These are phyloP conservation scores for Blastobasis adustella DNA, from an alignment of 2,888 invertebrate species.

Conservation along the genomic window DNA sequence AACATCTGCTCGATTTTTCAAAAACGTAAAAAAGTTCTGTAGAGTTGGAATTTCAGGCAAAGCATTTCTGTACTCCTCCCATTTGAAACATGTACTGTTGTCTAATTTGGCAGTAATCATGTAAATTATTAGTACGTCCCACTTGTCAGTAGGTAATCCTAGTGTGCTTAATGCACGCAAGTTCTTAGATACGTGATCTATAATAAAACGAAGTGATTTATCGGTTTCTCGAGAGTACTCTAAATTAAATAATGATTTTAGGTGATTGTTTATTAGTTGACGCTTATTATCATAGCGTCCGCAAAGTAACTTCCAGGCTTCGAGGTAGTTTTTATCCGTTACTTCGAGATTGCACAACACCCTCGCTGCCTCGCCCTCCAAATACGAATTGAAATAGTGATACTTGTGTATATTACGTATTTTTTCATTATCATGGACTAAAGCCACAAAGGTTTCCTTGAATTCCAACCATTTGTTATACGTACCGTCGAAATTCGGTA, in stretches of 20 bases:
- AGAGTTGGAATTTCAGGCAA: conserved; percentile 4
- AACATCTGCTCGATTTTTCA: conserved; percentile 6
- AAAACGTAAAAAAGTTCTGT: conserved; percentile 5
- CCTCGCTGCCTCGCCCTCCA: conserved; percentile 12
- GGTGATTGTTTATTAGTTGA: too few relatives aligned
- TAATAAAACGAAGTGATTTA: too few relatives aligned
- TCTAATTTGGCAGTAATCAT: conserved; percentile 6
- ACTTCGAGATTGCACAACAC: conserved; percentile 10
- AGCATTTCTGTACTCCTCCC: conserved; percentile 8
- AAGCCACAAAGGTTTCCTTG: conserved; percentile 9
- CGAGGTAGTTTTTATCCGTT: conserved; percentile 1
- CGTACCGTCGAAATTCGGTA: conserved; percentile 11
- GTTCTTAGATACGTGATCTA: neutral
- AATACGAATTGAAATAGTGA: conserved; percentile 10
- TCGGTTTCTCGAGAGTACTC: too few relatives aligned
- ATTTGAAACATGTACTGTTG: conserved; percentile 2
- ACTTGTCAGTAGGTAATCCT: conserved; percentile 6
- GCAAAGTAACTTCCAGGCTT: conserved; percentile 2
- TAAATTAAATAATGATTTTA: too few relatives aligned
- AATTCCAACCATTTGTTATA: conserved; percentile 14
- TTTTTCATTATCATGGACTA: conserved; percentile 9
- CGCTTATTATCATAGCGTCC: too few relatives aligned
- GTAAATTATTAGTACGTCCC: conserved; percentile 7
- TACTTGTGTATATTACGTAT: conserved; percentile 10
- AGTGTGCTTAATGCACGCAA: conserved; percentile 6